Conservation (phyloP, 2,113 vertebrate genomes). For the Oncorhynchus gorbuscha region DNA sequence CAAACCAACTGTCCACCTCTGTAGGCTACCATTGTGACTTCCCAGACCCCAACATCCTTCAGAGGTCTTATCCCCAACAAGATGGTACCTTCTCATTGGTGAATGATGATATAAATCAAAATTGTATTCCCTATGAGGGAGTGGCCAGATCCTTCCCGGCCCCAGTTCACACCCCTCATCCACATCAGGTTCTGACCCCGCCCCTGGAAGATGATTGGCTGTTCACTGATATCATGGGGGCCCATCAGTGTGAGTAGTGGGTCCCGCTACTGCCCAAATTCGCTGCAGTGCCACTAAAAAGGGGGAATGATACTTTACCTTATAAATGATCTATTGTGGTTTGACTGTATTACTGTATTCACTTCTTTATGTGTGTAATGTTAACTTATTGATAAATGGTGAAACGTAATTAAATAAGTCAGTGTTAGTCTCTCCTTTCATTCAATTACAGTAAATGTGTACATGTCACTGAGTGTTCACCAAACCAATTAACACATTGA, state of each 20-base stretch:
- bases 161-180: slow-evolving; percentile 33
- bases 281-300: no score
- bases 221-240: slow-evolving; percentile 71
- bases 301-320: no score
- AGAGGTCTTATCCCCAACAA: slow-evolving; percentile 13
- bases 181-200: slow-evolving; percentile 51
- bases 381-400: not conserved
- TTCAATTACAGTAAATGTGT: not conserved
- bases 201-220: slow-evolving; percentile 71
- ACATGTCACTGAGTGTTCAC: not conserved
- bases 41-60: slow-evolving; percentile 28
- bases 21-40: not conserved
- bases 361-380: no score
- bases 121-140: slow-evolving; percentile 62
- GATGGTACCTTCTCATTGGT: slow-evolving; percentile 31
- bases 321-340: no score
- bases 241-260: not conserved
- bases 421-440: not conserved
- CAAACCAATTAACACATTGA: slow-evolving; percentile 32
- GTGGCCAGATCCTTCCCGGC: slow-evolving; percentile 75
- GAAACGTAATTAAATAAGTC: not conserved
- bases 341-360: no score
- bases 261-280: no score
- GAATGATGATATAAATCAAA: slow-evolving; percentile 7
- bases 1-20: slow-evolving; percentile 8